Evolutionary conservation across 2,888 invertebrate species (phyloP), one percentile per base, ranked within the genome.

Genomic region (Philopedon plagiatum): DNA sequence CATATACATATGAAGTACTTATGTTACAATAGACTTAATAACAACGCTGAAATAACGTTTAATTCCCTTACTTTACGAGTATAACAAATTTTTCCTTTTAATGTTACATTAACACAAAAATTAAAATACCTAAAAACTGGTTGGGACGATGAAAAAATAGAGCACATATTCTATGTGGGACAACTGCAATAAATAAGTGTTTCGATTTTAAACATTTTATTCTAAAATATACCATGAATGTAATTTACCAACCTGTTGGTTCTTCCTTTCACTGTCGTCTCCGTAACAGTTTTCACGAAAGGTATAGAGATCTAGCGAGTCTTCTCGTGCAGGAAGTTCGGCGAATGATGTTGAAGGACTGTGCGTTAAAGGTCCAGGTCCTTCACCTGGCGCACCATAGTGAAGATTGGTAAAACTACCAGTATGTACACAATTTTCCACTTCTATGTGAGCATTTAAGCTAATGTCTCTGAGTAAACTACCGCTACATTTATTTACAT

Each of bases 391-490:
- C 21, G 89, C 87, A 77, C 91, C 90, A 82, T 91, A 92, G 81
- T 92, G 92, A 58, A 92, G 87, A 82, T 91, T 91, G 76, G 90
- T 90, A 80, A 91, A 93, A 82, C 89, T 91, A 23, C 91, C 90
- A 70, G 89, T 85, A 81, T 90, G 90, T 18, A 91, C 89, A 82
- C 91, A 91, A 46, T 90, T 88, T 82, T 89, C 91, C 67, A 90
- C 89, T 82, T 90, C 90, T 54, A 89, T 86, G 79, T 89, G 87
- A 29, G 89, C 88, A 75, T 88, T 85, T 37, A 89, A 82, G 78
- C 81, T 88, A 18, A 88, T 87, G 79, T 90, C 89, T 76, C 89
- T 85, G 73, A 90, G 80, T 77, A 89, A 83, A 76, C 80, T 83
- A 68, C 83, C 83, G 65, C 79, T 83, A 74, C 82, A 83, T 78